Conservation (phyloP, 2,797 vertebrate species). For the Hirundo rustica region DNA sequence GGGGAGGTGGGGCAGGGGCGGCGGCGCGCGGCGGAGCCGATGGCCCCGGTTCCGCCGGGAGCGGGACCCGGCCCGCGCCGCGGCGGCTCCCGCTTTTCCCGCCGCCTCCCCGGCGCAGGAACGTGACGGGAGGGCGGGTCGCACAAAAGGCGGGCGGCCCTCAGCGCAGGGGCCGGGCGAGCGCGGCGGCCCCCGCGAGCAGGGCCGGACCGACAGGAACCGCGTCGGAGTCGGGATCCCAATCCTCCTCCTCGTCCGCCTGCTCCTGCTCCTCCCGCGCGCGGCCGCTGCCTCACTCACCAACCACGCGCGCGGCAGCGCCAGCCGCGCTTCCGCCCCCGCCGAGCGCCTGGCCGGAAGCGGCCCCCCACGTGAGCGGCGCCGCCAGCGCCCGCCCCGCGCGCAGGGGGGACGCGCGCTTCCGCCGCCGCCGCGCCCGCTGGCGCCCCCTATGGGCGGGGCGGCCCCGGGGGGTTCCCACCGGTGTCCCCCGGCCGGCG, state of each 20-base stretch:
- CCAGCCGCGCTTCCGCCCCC: neutral
- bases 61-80: neutral
- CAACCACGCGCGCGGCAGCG: neutral
- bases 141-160: slow-evolving; percentile 36
- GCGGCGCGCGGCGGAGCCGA: neutral
- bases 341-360: neutral
- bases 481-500: too few species aligned
- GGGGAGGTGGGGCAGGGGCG: neutral
- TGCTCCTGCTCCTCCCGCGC: neutral
- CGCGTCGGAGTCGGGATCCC: neutral
- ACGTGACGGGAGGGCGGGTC: neutral
- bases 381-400: neutral
- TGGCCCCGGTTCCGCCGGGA: neutral
- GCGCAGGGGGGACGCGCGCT: neutral
- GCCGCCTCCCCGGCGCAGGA: neutral
- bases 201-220: too few species aligned
- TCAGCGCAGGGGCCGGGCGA: neutral
- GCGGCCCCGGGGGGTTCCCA: neutral
- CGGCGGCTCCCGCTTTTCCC: slow-evolving; percentile 15
- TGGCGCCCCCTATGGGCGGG: neutral
- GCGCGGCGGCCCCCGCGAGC: neutral
- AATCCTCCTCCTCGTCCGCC: neutral
- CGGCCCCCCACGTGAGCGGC: neutral
- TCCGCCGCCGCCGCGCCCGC: neutral
- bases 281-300: neutral